phyloP scores from a whole-genome alignment of 2,797 vertebrate species.

The Mormyrus hasselquistii region DNA sequence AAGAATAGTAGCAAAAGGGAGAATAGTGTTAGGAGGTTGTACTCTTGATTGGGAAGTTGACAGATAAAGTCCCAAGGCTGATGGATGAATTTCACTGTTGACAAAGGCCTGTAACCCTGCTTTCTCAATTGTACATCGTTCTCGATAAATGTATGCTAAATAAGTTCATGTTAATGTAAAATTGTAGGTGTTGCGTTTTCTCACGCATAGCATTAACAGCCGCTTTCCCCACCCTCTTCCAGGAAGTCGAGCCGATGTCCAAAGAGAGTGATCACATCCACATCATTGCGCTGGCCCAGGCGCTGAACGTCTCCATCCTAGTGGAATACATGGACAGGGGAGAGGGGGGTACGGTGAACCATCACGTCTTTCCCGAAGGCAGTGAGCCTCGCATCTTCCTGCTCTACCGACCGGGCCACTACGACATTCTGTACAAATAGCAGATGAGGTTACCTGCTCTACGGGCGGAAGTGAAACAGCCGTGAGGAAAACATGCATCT shows the following conservation, averaged over 20 bases:
- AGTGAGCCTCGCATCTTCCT: constrained; percentile 87
- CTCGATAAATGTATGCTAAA: background rate
- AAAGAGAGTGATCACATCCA: constrained; percentile 97
- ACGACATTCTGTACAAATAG: constrained; percentile 95
- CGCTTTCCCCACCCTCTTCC: background rate
- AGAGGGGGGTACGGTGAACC: constrained; percentile 84
- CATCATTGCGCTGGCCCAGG: constrained; percentile 91
- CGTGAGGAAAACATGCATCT: constrained; percentile 40
- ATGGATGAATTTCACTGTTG: background rate
- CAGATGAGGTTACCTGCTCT: constrained; percentile 18
- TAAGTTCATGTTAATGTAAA: background rate
- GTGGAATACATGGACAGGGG: constrained; percentile 97
- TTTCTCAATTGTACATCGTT: background rate
- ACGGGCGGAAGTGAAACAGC: constrained; percentile 11
- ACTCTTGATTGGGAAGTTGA: background rate
- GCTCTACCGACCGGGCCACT: constrained; percentile 91
- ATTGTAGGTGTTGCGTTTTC: background rate
- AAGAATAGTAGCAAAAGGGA: background rate
- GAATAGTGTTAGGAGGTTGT: background rate
- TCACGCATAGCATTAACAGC: background rate
- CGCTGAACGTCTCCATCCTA: constrained; percentile 79
- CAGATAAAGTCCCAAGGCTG: background rate
- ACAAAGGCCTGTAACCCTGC: background rate
- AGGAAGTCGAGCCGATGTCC: constrained; percentile 95
- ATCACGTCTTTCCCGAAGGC: constrained; percentile 87